Evolutionary conservation across 2,888 invertebrate genomes (phyloP).

Genomic region (Drosophila barbarae): DNA sequence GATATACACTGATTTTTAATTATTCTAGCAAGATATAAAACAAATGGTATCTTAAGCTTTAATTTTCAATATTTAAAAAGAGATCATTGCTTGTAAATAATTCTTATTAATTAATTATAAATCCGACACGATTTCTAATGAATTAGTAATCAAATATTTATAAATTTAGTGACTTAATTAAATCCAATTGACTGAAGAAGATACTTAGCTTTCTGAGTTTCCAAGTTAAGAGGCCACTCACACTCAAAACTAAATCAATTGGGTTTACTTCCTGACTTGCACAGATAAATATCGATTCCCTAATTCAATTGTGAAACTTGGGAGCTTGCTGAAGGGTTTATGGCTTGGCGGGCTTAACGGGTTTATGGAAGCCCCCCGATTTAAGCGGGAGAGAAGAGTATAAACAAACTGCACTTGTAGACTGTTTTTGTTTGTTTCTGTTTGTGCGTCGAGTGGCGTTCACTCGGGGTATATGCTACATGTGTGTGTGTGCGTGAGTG

Average conservation of each 20-base stretch:
- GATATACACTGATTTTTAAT: not conserved
- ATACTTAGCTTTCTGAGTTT: constrained; percentile 1
- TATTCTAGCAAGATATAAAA: not conserved
- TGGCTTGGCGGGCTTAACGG: constrained; percentile 7
- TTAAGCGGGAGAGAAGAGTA: constrained; percentile 21
- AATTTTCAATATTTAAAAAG: not conserved
- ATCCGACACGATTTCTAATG: not conserved
- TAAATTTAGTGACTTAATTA: not conserved
- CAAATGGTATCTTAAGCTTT: too few relatives aligned
- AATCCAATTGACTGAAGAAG: not conserved
- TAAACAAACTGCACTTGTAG: constrained; percentile 57
- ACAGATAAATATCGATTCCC: constrained; percentile 16
- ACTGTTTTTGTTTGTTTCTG: constrained; percentile 45
- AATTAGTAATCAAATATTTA: not conserved
- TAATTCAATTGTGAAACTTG: constrained; percentile 25
- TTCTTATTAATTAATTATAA: not conserved
- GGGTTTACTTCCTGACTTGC: not conserved
- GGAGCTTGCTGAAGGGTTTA: constrained; percentile 6
- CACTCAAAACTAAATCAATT: not conserved
- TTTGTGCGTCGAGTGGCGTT: constrained; percentile 56
- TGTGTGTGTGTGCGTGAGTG: constrained; percentile 30
- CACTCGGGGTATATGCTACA: constrained; percentile 7
- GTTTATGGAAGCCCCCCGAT: constrained; percentile 6
- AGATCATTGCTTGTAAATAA: not conserved
- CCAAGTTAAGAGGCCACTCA: not conserved